Percentiles rank a stretch among this genome's conserved stretches.
Conservation (phyloP, 2,113 vertebrate species). For the Thunnus thynnus region DNA sequence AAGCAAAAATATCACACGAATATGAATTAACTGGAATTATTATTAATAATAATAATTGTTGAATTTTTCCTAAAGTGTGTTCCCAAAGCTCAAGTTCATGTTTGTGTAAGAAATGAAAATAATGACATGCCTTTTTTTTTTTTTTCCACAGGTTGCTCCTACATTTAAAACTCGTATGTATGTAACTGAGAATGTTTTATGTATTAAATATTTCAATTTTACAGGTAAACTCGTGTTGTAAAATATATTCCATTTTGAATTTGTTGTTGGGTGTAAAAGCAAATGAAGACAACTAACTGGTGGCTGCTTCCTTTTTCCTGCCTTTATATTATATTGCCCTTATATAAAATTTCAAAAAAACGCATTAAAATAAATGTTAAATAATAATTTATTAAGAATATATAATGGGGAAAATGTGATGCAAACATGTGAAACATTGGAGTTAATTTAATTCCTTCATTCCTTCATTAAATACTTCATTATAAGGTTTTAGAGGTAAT, state of each 20-base stretch:
- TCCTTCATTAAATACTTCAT: not conserved
- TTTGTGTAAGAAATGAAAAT: not conserved
- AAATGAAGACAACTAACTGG: not conserved
- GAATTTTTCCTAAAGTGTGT: not conserved
- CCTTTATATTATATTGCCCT: no score
- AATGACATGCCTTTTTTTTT: not conserved
- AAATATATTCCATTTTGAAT: not conserved
- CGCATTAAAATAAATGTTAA: not conserved
- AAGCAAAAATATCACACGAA: not conserved
- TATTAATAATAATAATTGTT: no score
- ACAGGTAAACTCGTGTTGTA: not conserved
- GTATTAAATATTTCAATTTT: not conserved
- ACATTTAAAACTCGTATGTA: not conserved
- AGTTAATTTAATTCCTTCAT: not conserved
- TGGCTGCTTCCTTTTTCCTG: not conserved
- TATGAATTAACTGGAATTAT: not conserved
- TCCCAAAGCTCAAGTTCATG: constrained; percentile 15
- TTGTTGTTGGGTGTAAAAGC: not conserved
- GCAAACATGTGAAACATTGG: not conserved
- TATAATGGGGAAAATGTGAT: not conserved
- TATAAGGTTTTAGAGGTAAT: not conserved
- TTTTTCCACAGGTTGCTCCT: not conserved
- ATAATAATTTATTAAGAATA: not conserved
- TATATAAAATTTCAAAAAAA: not conserved
- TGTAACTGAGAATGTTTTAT: not conserved